A percentile compares a stretch with the other conserved stretches of the same genome.
These are phyloP conservation scores for Urechis unicinctus DNA, from an alignment of 2,888 invertebrate species.

Conservation along the genomic window DNA sequence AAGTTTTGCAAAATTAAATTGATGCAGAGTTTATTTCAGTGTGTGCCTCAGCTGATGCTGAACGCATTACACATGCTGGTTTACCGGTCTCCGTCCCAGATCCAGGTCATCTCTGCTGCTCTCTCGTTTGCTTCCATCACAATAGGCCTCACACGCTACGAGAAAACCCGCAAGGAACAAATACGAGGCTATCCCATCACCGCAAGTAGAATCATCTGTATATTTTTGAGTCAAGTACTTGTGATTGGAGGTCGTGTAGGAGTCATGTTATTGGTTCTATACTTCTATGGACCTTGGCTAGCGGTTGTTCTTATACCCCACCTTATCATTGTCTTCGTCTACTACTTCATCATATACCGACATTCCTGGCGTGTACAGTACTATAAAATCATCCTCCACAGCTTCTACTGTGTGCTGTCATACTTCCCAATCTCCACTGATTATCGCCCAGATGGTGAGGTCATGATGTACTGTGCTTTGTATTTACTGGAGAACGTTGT, in stretches of 20 bases:
- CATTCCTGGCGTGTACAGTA: conserved; percentile 14
- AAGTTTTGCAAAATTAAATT: conserved; percentile 15
- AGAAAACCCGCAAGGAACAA: conserved; percentile 16
- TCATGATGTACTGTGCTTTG: conserved; percentile 13
- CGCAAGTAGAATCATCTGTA: conserved; percentile 1
- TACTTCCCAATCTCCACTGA: conserved; percentile 18
- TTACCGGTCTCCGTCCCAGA: background rate
- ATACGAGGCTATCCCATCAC: conserved; percentile 2
- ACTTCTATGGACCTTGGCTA: conserved; percentile 10
- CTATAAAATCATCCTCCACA: conserved; percentile 11
- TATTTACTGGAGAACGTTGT: conserved; percentile 16
- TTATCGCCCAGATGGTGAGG: conserved; percentile 19
- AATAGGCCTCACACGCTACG: conserved; percentile 7
- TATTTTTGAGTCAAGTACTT: conserved; percentile 10
- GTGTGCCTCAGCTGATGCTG: conserved; percentile 13
- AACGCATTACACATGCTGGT: conserved; percentile 12
- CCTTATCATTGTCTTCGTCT: conserved; percentile 8
- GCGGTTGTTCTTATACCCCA: conserved; percentile 12
- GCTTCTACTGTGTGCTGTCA: conserved; percentile 12
- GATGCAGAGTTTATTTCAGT: conserved; percentile 14
- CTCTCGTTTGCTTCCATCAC: conserved; percentile 13
- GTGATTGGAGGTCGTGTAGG: conserved; percentile 8
- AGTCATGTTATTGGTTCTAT: conserved; percentile 10
- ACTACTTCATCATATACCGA: conserved; percentile 12
- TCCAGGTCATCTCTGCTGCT: conserved; percentile 8